A percentile compares a stretch with the other conserved stretches of the same genome.
Conservation (phyloP, 2,888 invertebrate species). For the Copidosoma aretas region DNA sequence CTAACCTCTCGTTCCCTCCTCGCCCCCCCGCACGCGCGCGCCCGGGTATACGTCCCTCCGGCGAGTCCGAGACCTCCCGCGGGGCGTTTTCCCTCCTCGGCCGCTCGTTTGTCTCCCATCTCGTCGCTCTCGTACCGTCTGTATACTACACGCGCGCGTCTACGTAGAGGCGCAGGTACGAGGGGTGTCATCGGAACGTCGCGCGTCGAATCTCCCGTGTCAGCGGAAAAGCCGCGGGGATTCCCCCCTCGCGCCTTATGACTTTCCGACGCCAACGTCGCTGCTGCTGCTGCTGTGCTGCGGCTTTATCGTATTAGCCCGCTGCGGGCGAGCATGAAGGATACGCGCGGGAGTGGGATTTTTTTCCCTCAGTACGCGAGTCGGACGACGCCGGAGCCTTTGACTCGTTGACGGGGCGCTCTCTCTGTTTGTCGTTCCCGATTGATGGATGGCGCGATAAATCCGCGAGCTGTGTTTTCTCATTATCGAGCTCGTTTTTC, state of each 20-base stretch:
- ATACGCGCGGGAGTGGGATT: too few relatives aligned
- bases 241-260: conserved; percentile 14
- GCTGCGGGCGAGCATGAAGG: too few relatives aligned
- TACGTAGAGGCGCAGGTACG: too few relatives aligned
- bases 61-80: conserved; percentile 17
- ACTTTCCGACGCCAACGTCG: background rate
- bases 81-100: conserved; percentile 37
- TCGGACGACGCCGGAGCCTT: too few relatives aligned
- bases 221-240: conserved; percentile 47
- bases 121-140: conserved; percentile 38
- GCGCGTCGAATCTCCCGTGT: conserved; percentile 48
- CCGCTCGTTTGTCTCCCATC: conserved; percentile 29
- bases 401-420: too few relatives aligned
- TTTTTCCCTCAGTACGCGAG: too few relatives aligned
- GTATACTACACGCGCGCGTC: conserved; percentile 35
- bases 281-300: too few relatives aligned
- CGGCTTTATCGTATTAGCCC: too few relatives aligned
- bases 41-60: background rate
- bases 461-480: too few relatives aligned
- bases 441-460: too few relatives aligned
- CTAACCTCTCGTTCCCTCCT: conserved; percentile 4
- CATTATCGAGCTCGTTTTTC: too few relatives aligned
- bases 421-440: too few relatives aligned
- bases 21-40: background rate
- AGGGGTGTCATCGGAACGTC: conserved; percentile 46